Percentiles rank a stretch among this genome's conserved stretches.
phyloP scores from a whole-genome alignment of 2,113 vertebrate genomes.

The Urocolius indicus region DNA sequence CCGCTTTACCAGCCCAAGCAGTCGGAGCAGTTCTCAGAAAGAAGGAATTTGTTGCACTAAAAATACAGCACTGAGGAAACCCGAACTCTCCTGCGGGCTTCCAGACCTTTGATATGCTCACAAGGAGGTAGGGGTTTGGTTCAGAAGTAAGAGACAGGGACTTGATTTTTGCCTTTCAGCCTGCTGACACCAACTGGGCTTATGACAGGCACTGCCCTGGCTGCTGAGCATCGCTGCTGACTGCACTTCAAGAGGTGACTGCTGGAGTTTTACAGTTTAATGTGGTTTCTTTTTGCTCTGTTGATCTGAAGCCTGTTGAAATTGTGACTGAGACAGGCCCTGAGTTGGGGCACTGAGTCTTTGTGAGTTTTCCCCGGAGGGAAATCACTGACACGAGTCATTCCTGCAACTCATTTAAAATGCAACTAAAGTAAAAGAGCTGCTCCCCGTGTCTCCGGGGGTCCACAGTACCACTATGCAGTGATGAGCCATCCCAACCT shows the following conservation, averaged over 20 bases:
- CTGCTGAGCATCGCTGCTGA: not conserved
- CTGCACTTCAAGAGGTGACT: slow-evolving; percentile 9
- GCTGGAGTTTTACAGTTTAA: not conserved
- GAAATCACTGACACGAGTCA: not conserved
- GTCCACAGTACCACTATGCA: not conserved
- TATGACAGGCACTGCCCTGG: not conserved
- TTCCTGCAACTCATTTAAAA: slow-evolving; percentile 17
- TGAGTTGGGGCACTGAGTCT: not conserved
- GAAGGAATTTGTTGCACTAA: slow-evolving; percentile 5
- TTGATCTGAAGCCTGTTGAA: slow-evolving; percentile 41
- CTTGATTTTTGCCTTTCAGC: not conserved
- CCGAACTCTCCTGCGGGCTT: not conserved
- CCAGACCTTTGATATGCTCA: not conserved
- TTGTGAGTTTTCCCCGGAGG: slow-evolving; percentile 17
- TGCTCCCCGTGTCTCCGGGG: not conserved
- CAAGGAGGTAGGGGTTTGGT: not conserved
- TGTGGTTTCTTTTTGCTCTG: slow-evolving; percentile 7
- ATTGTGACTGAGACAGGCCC: not conserved
- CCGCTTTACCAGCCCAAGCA: not conserved
- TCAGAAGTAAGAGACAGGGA: not conserved
- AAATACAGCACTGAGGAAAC: not conserved
- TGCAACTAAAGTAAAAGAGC: not conserved
- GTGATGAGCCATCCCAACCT: not conserved
- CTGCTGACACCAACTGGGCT: not conserved
- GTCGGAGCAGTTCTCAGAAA: not conserved